Conservation (phyloP, 2,888 invertebrate species). For the Nomada goodeniana region DNA sequence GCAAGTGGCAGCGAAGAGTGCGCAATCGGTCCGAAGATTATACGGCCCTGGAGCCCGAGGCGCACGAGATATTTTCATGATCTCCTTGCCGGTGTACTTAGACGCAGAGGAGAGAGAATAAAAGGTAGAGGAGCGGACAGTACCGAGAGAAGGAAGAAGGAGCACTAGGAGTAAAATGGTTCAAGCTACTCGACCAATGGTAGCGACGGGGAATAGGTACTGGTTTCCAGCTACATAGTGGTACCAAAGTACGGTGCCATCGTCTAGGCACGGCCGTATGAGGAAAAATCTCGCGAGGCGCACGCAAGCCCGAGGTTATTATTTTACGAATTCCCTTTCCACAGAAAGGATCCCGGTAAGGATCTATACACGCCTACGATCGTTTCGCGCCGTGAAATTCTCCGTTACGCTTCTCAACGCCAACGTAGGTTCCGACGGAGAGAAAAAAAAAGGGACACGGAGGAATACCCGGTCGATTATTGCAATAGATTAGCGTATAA, state of each 20-base stretch:
- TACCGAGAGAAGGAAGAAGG: conserved; percentile 25
- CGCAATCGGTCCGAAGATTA: conserved; percentile 21
- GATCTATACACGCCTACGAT: not conserved
- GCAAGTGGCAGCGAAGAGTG: too few species aligned
- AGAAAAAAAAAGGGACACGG: not conserved
- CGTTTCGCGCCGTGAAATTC: conserved; percentile 15
- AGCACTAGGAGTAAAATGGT: conserved; percentile 33
- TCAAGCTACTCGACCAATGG: conserved; percentile 53
- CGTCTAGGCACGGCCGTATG: conserved; percentile 51
- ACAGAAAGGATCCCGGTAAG: not conserved
- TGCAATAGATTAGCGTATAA: conserved; percentile 37
- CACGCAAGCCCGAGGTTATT: not conserved
- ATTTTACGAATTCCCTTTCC: conserved; percentile 20
- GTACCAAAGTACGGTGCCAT: conserved; percentile 39
- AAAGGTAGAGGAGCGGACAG: conserved; percentile 8
- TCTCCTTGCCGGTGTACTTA: conserved; percentile 54
- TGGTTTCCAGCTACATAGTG: conserved; percentile 22
- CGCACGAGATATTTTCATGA: conserved; percentile 54
- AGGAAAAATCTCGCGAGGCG: conserved; percentile 31
- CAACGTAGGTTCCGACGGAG: not conserved
- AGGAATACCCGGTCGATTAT: conserved; percentile 11
- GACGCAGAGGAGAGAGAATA: conserved; percentile 25
- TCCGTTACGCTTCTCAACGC: conserved; percentile 9
- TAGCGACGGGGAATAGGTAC: conserved; percentile 30
- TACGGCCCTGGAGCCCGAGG: conserved; percentile 49